Base-by-base conservation (phyloP, 2,113 vertebrate genomes). In the Puma concolor region DNA sequence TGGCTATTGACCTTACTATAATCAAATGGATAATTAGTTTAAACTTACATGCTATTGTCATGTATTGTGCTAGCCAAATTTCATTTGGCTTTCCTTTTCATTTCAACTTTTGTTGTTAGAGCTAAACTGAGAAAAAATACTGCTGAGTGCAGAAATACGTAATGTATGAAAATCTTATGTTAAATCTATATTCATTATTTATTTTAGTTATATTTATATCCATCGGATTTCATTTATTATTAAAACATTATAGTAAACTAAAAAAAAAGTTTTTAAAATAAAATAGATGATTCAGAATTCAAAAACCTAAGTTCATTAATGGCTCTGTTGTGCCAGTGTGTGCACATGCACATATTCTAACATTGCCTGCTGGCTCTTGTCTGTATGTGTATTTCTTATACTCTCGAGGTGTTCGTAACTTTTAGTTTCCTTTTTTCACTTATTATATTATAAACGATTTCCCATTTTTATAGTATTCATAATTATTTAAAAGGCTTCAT, bases 401-500 rank as follows among this genome's bases (percentile, higher is more conserved):
- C 67, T 63, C n/a, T 79, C 1, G 0, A 96, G 15, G 9, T 44
- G 86, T 76, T 88, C 11, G 44, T 76, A 54, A 57, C 27, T 90
- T 83, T 77, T 64, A 91, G 44, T 91, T 84, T 81, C 9, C 72
- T 11, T 14, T 67, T 92, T 92, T 76, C 36, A 83, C 12, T 91
- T 94, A 44, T 52, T 79, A 54, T 41, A 52, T 69, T 66, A 36
- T 54, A 50, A 92, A 29, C 17, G 44, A 21, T 84, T 71, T 91
- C 25, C 41, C 14, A 83, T 48, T 96, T 93, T 19, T 79, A 10
- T 31, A 85, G 38, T 82, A 12, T 89, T 83, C 15, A 77, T 74
- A 91, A 74, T 88, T 92, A 86, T 82, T 91, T 85, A 66, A 91
- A 82, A 31, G 12, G 5, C 23, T 74, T 50, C 15, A 50, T 94